Conservation (phyloP, 92 coral and sea anemone genomes). For the Desmophyllum pertusum region DNA sequence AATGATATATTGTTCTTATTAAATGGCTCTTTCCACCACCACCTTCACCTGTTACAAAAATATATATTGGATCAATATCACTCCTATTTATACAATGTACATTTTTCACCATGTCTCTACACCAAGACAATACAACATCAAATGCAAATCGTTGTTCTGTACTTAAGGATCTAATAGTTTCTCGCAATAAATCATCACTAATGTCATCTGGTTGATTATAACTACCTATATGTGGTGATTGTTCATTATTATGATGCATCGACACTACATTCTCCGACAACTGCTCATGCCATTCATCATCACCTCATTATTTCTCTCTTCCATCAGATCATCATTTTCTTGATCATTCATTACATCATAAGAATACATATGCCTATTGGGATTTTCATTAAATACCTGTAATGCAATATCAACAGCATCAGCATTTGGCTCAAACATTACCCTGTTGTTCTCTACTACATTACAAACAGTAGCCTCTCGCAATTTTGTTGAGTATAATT, state of each 20-base stretch:
- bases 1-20: slow-evolving; percentile 54
- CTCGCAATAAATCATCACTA: slow-evolving; percentile 62
- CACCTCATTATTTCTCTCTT: neutral
- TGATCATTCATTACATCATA: neutral
- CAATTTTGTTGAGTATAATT: slow-evolving; percentile 2
- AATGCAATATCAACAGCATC: neutral
- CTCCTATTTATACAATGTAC: slow-evolving; percentile 11
- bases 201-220: slow-evolving; percentile 65
- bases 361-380: neutral
- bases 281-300: neutral
- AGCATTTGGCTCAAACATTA: slow-evolving; percentile 4
- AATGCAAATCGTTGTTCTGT: slow-evolving; percentile 52
- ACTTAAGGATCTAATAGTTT: slow-evolving; percentile 63
- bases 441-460: neutral
- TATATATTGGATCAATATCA: slow-evolving; percentile 45
- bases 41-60: slow-evolving; percentile 56
- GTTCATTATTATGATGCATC: slow-evolving; percentile 13
- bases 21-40: slow-evolving; percentile 55
- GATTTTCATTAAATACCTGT: neutral
- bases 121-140: slow-evolving; percentile 60
- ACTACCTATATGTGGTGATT: slow-evolving; percentile 10
- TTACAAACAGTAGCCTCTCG: neutral
- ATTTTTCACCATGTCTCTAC: slow-evolving; percentile 50
- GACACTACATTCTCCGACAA: slow-evolving; percentile 5
- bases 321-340: slow-evolving; percentile 1